Evolutionary conservation across 2,797 vertebrate species (phyloP), one percentile per base, ranked within the genome.

Genomic region (Acanthornis magna): DNA sequence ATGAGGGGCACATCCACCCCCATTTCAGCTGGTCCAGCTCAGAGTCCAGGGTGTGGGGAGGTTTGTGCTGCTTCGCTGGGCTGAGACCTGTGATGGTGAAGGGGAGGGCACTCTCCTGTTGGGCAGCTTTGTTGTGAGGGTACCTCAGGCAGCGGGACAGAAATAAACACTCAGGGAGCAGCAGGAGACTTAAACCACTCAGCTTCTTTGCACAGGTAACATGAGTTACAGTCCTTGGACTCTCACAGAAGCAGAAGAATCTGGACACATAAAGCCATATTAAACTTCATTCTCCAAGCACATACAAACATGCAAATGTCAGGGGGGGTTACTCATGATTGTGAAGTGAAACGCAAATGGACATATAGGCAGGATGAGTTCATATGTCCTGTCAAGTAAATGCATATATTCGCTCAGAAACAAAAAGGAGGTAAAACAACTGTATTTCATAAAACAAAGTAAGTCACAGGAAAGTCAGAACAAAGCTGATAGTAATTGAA

Each of bases 61-160:
- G 7, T 34, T 50, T 68, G 29, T 47, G 17, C 32, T 7, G 0
- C n/a, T 73, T 85, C 77, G 8, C 53, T 60, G 85, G 34, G 45
- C 91, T 60, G 40, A 2, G 3, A 27, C 21, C 23, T 11, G 38
- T 0, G 0, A 5, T 0, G 3, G 30, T 0, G 4, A 70, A 62
- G 30, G 58, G 40, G 36, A 72, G 55, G 55, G 40, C 0, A 1
- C 0, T 0, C 20, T 40, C 22, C 36, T 50, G 29, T 20, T 3
- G 1, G 23, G 21, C 27, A 45, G 50, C 42, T 60, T 61, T 78
- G 38, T 67, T 79, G 42, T 12, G 47, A 30, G 47, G n/a, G 21
- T 45, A 15, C 4, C 4, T 22, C 40, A 42, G 34, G 30, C 75
- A 73, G 40, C 7, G 4, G 83, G 43, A 43, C 48, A 80, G 30